Conservation (phyloP, 2,113 vertebrate genomes). For the Cyanoliseus patagonus region DNA sequence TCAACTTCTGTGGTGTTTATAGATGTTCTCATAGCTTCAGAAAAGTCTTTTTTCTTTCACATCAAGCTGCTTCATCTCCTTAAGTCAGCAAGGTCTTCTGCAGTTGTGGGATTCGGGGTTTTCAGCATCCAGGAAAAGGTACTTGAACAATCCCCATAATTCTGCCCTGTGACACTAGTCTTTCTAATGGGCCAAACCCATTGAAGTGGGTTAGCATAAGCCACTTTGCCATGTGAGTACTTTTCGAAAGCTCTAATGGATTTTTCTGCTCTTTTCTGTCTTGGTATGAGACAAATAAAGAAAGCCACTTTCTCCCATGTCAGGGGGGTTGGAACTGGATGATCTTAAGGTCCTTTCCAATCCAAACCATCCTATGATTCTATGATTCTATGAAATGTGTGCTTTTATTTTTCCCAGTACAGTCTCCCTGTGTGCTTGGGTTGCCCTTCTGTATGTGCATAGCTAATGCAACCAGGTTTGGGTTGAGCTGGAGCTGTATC, state of each 20-base stretch:
- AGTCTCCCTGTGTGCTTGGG: background rate
- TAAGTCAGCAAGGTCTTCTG: background rate
- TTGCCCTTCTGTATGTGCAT: rapidly evolving
- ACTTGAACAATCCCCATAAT: background rate
- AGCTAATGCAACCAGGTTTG: background rate
- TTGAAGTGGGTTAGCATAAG: background rate
- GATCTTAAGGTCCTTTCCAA: background rate
- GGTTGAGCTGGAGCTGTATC: rapidly evolving
- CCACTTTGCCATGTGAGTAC: background rate
- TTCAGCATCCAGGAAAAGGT: background rate
- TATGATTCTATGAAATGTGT: background rate
- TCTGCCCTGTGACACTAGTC: background rate
- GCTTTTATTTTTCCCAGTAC: background rate
- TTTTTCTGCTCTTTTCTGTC: background rate
- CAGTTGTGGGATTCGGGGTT: background rate
- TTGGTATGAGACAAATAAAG: background rate
- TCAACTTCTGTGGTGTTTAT: background rate
- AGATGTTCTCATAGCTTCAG: background rate
- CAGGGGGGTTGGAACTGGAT: background rate
- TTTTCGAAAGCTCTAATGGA: background rate
- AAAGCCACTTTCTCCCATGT: background rate
- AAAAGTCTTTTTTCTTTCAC: background rate
- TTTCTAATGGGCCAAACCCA: background rate
- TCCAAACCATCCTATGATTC: background rate
- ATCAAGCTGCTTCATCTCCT: background rate